Evolutionary conservation across 1,140 invertebrate species (phyloP).

Genomic region (Potamilus streckersoni): DNA sequence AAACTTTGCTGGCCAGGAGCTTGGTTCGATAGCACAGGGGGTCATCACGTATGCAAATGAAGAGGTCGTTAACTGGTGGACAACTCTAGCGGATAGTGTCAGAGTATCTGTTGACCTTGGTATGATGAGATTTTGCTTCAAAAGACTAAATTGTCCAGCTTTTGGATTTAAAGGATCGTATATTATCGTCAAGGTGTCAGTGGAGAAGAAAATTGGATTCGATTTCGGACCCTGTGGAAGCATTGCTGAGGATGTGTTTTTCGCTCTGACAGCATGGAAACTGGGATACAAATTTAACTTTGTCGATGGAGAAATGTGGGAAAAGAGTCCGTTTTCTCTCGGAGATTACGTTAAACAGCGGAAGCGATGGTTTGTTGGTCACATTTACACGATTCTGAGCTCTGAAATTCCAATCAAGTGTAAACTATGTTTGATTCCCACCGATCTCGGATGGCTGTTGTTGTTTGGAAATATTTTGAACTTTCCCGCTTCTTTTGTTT

Average conservation of each 20-base stretch:
- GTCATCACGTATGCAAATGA: slow-evolving; percentile 98
- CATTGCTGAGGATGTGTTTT: slow-evolving; percentile 96
- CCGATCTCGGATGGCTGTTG: slow-evolving; percentile 17
- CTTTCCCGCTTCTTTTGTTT: slow-evolving; percentile 13
- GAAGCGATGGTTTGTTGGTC: slow-evolving; percentile 85
- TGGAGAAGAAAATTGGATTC: slow-evolving; percentile 91
- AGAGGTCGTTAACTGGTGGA: slow-evolving; percentile 94
- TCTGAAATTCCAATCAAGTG: slow-evolving; percentile 19
- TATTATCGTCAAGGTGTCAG: slow-evolving; percentile 78
- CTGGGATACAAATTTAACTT: slow-evolving; percentile 68
- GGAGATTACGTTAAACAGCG: slow-evolving; percentile 96
- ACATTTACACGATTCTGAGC: slow-evolving; percentile 25
- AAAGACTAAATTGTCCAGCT: slow-evolving; percentile 91
- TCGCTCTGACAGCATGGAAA: slow-evolving; percentile 86
- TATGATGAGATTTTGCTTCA: slow-evolving; percentile 92
- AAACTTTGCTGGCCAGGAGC: slow-evolving; percentile 95
- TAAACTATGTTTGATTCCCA: slow-evolving; percentile 20
- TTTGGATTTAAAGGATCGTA: slow-evolving; percentile 90
- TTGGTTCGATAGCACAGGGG: slow-evolving; percentile 96
- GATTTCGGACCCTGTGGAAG: slow-evolving; percentile 95
- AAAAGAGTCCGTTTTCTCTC: slow-evolving; percentile 94
- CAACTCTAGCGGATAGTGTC: slow-evolving; percentile 95
- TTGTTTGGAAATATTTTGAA: slow-evolving; percentile 16
- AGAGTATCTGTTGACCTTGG: slow-evolving; percentile 92
- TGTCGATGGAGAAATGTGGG: slow-evolving; percentile 88